These are phyloP conservation scores for Ambastaia sidthimunki DNA, from an alignment of 2,797 vertebrate genomes.

Conservation along the genomic window DNA sequence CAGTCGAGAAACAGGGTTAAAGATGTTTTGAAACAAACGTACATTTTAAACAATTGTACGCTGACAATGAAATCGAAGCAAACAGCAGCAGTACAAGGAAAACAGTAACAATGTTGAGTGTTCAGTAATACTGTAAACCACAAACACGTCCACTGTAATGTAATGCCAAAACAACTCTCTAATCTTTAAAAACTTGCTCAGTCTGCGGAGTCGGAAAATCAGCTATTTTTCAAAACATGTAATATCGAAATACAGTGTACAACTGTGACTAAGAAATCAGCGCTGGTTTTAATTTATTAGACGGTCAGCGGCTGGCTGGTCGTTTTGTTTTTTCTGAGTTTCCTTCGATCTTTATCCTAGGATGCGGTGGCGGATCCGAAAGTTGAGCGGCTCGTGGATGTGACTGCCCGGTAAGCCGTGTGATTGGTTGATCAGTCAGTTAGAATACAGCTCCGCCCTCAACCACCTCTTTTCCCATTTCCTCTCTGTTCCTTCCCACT, in stretches of 20 bases:
- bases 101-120: constrained; percentile 53
- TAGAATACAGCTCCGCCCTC: constrained; percentile 48
- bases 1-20: constrained; percentile 52
- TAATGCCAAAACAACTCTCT: constrained; percentile 51
- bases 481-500: constrained; percentile 39
- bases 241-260: constrained; percentile 46
- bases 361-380: constrained; percentile 54
- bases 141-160: constrained; percentile 54
- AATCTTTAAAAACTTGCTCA: constrained; percentile 50
- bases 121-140: constrained; percentile 50
- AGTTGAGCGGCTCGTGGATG: constrained; percentile 49
- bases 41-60: constrained; percentile 55
- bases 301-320: constrained; percentile 33
- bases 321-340: constrained; percentile 37
- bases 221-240: constrained; percentile 46
- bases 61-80: constrained; percentile 54
- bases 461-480: constrained; percentile 47
- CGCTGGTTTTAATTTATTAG: constrained; percentile 48
- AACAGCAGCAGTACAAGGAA: constrained; percentile 54
- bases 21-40: constrained; percentile 40
- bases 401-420: constrained; percentile 52
- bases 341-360: constrained; percentile 61
- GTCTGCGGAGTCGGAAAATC: constrained; percentile 43
- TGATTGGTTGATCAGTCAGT: constrained; percentile 55
- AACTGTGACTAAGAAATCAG: constrained; percentile 40